A percentile compares a stretch with the other conserved stretches of the same genome.
These are phyloP conservation scores for Struthio camelus DNA, from an alignment of 2,113 vertebrate genomes.

Conservation along the genomic window DNA sequence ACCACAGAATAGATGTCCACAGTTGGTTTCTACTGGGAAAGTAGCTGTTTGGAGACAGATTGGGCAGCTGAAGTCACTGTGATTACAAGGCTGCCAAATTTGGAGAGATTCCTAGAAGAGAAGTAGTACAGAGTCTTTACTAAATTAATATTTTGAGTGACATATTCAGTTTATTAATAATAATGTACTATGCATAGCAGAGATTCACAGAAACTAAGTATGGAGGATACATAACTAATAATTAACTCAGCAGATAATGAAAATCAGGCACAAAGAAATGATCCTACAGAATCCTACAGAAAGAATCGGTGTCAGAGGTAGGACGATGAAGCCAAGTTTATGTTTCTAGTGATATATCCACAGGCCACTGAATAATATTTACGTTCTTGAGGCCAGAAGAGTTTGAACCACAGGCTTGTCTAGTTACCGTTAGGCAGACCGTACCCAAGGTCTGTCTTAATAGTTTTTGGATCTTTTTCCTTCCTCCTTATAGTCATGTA, in stretches of 20 bases:
- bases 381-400: not conserved
- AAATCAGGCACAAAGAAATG: not conserved
- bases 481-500: not conserved
- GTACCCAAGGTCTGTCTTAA: not conserved
- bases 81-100: constrained; percentile 30
- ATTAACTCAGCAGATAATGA: not conserved
- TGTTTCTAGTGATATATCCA: not conserved
- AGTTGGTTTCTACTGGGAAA: constrained; percentile 84
- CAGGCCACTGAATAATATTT: not conserved
- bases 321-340: not conserved
- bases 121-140: not conserved
- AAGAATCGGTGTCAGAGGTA: not conserved
- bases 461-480: not conserved
- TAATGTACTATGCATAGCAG: not conserved
- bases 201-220: not conserved
- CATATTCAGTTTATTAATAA: not conserved
- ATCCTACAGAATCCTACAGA: not conserved
- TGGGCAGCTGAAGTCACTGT: constrained; percentile 78
- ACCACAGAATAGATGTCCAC: constrained; percentile 86
- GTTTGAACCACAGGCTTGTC: not conserved
- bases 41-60: constrained; percentile 80
- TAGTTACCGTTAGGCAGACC: not conserved
- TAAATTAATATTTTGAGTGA: not conserved
- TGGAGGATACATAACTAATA: not conserved
- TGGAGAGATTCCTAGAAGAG: constrained; percentile 69